Evolutionary conservation across 1,140 invertebrate genomes (phyloP).

Genomic region (Musca domestica): DNA sequence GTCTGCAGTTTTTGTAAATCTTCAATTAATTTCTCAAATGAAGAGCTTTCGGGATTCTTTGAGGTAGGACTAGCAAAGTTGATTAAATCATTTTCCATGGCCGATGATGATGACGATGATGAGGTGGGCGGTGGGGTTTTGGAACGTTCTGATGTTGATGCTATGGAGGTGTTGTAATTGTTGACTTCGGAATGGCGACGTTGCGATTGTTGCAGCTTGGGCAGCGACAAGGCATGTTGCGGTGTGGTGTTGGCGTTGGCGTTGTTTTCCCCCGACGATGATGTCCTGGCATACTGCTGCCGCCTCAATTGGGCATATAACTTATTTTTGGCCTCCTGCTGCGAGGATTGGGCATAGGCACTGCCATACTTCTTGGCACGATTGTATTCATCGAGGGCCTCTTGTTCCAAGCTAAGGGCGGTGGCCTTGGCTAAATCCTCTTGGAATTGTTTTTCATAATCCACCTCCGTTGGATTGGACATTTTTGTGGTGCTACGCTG

Average conservation of each 20-base stretch:
- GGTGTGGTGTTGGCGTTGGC: not conserved
- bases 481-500: not conserved
- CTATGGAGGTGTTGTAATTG: constrained; percentile 32
- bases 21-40: constrained; percentile 59
- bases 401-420: constrained; percentile 79
- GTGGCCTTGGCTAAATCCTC: constrained; percentile 82
- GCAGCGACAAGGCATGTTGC: constrained; percentile 14
- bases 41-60: constrained; percentile 54
- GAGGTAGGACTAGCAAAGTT: constrained; percentile 68
- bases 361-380: constrained; percentile 55
- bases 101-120: constrained; percentile 43
- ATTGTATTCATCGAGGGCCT: constrained; percentile 77
- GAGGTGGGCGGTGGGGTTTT: constrained; percentile 55
- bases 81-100: constrained; percentile 65
- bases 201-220: constrained; percentile 54
- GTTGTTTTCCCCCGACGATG: not conserved
- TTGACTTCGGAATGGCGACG: constrained; percentile 56
- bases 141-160: constrained; percentile 34
- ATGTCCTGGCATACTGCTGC: constrained; percentile 30
- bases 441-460: constrained; percentile 79
- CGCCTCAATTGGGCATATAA: constrained; percentile 30
- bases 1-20: constrained; percentile 57
- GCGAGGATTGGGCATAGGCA: constrained; percentile 54
- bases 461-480: constrained; percentile 52
- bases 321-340: constrained; percentile 24